A percentile compares a stretch with the other conserved stretches of the same genome.
Conservation (phyloP, 2,888 invertebrate genomes). For the Lacanobia oleracea region DNA sequence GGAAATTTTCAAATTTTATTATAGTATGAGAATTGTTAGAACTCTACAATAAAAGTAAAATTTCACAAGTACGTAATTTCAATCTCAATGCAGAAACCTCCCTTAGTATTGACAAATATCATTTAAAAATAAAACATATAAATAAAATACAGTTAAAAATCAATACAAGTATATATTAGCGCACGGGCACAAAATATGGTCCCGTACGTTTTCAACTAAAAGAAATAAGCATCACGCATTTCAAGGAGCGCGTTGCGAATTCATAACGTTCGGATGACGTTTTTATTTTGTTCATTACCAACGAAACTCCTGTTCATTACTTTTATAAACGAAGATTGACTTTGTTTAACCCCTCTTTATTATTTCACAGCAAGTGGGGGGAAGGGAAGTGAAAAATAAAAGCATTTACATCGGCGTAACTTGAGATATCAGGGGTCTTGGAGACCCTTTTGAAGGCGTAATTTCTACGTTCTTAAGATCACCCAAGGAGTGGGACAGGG, state of each 20-base stretch:
- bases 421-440: conserved; percentile 22
- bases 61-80: too few species aligned
- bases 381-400: conserved; percentile 35
- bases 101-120: too few species aligned
- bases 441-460: conserved; percentile 14
- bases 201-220: conserved; percentile 65
- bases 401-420: conserved; percentile 18
- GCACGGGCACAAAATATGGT: conserved; percentile 29
- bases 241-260: conserved; percentile 81
- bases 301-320: conserved; percentile 76
- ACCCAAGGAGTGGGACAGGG: not conserved
- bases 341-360: conserved; percentile 48
- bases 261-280: conserved; percentile 82
- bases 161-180: too few species aligned
- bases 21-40: too few species aligned
- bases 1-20: not conserved
- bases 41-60: too few species aligned
- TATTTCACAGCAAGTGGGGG: conserved; percentile 25
- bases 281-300: conserved; percentile 82
- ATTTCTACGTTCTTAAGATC: conserved; percentile 25
- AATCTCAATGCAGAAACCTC: too few species aligned
- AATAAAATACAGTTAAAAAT: too few species aligned
- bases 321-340: conserved; percentile 68
- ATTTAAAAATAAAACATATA: too few species aligned
- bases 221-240: conserved; percentile 77